Evolutionary conservation across 2,888 invertebrate genomes (phyloP).

Genomic region (Thera obeliscata): DNA sequence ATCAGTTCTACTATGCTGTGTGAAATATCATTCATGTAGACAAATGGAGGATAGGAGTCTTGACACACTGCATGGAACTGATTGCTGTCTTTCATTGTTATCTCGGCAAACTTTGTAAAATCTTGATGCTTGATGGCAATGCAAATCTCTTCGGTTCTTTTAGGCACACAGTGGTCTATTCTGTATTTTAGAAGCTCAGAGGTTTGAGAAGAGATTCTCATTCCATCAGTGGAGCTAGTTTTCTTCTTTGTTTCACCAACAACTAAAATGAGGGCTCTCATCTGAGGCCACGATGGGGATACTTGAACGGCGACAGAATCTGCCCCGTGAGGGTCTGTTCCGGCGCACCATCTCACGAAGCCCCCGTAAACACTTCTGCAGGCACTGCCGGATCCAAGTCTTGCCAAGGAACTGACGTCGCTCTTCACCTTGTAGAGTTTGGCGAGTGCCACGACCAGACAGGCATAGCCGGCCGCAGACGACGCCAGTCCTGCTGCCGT

Average conservation of each 20-base stretch:
- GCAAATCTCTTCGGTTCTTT: slow-evolving; percentile 84
- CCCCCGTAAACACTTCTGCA: slow-evolving; percentile 97
- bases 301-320: slow-evolving; percentile 92
- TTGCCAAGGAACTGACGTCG: slow-evolving; percentile 90
- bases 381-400: slow-evolving; percentile 97
- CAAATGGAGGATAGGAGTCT: slow-evolving; percentile 97
- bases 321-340: slow-evolving; percentile 85
- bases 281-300: slow-evolving; percentile 93
- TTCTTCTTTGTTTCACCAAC: slow-evolving; percentile 93
- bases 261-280: slow-evolving; percentile 95
- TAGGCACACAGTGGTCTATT: slow-evolving; percentile 88
- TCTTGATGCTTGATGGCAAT: slow-evolving; percentile 87
- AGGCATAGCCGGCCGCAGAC: slow-evolving; percentile 99
- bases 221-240: slow-evolving; percentile 94
- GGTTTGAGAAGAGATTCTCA: slow-evolving; percentile 92
- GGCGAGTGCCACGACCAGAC: slow-evolving; percentile 92
- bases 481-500: slow-evolving; percentile 99
- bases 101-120: slow-evolving; percentile 93
- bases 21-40: slow-evolving; percentile 96
- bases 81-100: slow-evolving; percentile 99
- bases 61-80: slow-evolving; percentile 97
- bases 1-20: slow-evolving; percentile 91
- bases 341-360: slow-evolving; percentile 96
- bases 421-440: slow-evolving; percentile 89
- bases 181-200: slow-evolving; percentile 92